phyloP scores from a whole-genome alignment of 2,888 invertebrate genomes.

The Parnassius apollo region DNA sequence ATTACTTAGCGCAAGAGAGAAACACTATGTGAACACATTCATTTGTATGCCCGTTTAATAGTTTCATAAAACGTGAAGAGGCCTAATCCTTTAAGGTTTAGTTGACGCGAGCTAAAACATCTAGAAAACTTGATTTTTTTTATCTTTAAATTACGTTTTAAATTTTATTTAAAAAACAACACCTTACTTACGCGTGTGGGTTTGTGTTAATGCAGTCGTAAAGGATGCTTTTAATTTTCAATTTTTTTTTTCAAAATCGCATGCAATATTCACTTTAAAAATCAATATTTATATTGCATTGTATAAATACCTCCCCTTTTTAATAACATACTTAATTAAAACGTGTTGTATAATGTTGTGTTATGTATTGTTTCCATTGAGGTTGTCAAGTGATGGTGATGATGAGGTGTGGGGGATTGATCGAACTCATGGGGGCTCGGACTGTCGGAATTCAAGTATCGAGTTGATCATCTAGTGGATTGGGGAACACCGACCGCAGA shows the following conservation, averaged over 20 bases:
- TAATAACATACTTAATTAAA: slow-evolving; percentile 14
- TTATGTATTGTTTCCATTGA: slow-evolving; percentile 6
- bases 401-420: background rate
- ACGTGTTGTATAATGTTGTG: slow-evolving; percentile 15
- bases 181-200: slow-evolving; percentile 71
- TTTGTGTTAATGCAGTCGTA: slow-evolving; percentile 74
- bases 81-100: slow-evolving; percentile 14
- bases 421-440: slow-evolving; percentile 2
- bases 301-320: slow-evolving; percentile 24
- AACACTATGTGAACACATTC: slow-evolving; percentile 31
- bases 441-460: slow-evolving; percentile 12
- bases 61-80: background rate
- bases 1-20: slow-evolving; percentile 25
- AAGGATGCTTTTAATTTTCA: slow-evolving; percentile 34
- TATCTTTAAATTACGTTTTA: slow-evolving; percentile 33
- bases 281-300: slow-evolving; percentile 36
- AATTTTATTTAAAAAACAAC: slow-evolving; percentile 40
- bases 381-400: slow-evolving; percentile 1
- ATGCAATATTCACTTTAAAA: slow-evolving; percentile 44
- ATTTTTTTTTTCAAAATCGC: slow-evolving; percentile 42
- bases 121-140: slow-evolving; percentile 17
- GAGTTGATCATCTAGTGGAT: slow-evolving; percentile 8
- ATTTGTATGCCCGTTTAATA: slow-evolving; percentile 9
- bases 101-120: slow-evolving; percentile 18
- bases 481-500: background rate